Evolutionary conservation across 2,888 invertebrate genomes (phyloP).

Genomic region (Sphaerophoria taeniata): DNA sequence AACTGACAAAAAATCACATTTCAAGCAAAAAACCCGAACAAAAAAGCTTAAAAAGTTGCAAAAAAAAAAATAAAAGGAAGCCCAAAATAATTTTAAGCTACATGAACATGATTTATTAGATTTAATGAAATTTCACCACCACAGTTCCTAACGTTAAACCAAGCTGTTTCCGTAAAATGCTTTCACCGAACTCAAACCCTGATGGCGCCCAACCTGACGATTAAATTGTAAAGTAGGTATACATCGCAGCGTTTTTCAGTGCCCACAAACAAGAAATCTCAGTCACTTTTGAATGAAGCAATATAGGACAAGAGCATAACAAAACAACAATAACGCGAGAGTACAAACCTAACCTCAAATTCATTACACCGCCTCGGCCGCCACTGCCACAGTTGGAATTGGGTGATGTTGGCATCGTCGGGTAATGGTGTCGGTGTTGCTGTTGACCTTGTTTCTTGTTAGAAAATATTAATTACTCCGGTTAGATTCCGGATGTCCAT

Average conservation of each 20-base stretch:
- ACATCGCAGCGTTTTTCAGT: constrained; percentile 39
- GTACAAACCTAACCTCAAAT: constrained; percentile 52
- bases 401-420: constrained; percentile 4
- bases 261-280: no score
- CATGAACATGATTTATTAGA: constrained; percentile 71
- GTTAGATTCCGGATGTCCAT: constrained; percentile 68
- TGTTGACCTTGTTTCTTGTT: constrained; percentile 65
- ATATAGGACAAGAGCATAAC: constrained; percentile 26
- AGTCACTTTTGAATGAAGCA: not conserved
- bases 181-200: not conserved
- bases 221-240: not conserved
- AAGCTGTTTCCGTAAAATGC: constrained; percentile 65
- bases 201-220: not conserved
- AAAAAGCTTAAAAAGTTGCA: not conserved
- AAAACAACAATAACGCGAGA: no score
- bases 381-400: no score
- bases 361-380: constrained; percentile 30
- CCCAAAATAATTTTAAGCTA: constrained; percentile 64
- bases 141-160: constrained; percentile 56
- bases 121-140: constrained; percentile 68
- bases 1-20: not conserved
- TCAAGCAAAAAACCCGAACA: not conserved
- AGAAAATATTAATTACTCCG: constrained; percentile 64
- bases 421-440: not conserved
- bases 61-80: constrained; percentile 53